Evolutionary conservation across 2,888 invertebrate genomes (phyloP).

Genomic region (Coleophora flavipennella): DNA sequence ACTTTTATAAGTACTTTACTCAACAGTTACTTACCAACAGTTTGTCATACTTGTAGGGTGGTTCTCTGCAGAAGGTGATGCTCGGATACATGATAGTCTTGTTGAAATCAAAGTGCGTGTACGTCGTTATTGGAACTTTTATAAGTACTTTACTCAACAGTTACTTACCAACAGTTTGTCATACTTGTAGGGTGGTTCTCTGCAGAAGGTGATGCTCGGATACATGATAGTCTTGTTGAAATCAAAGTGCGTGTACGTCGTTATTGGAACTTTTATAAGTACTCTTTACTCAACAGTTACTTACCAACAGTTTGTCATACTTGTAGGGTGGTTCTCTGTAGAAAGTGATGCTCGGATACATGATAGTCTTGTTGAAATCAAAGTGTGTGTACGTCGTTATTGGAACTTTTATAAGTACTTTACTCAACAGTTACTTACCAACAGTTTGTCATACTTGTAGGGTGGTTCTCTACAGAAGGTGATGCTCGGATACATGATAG

Average conservation of each 20-base stretch:
- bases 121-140: conserved; percentile 77
- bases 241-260: conserved; percentile 78
- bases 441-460: conserved; percentile 70
- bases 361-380: conserved; percentile 75
- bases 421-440: too few relatives aligned
- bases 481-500: conserved; percentile 77
- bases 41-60: conserved; percentile 73
- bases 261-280: conserved; percentile 74
- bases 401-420: conserved; percentile 74
- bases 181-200: conserved; percentile 76
- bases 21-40: conserved; percentile 69
- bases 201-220: conserved; percentile 79
- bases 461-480: conserved; percentile 79
- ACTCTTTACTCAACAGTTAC: too few relatives aligned
- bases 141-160: too few relatives aligned
- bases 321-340: conserved; percentile 79
- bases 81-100: conserved; percentile 78
- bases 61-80: conserved; percentile 78
- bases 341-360: conserved; percentile 79
- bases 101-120: conserved; percentile 78
- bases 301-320: conserved; percentile 66
- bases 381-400: conserved; percentile 79
- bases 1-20: conserved; percentile 71
- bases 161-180: conserved; percentile 67
- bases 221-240: conserved; percentile 77